Conservation (phyloP, 2,888 invertebrate species). For the Thysanoteuthis rhombus region DNA sequence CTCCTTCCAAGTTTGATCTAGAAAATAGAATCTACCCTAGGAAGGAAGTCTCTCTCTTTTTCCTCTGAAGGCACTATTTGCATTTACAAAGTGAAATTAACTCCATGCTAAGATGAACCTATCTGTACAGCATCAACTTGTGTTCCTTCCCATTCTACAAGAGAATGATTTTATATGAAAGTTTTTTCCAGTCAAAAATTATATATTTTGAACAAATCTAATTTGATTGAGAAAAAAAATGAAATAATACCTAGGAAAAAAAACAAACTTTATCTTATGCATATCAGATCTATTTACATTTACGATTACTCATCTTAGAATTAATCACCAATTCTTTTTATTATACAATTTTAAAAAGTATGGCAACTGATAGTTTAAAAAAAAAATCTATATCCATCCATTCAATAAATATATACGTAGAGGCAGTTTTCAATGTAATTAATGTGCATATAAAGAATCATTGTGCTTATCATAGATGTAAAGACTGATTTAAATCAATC, state of each 20-base stretch:
- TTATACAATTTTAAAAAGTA: neutral
- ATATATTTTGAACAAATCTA: neutral
- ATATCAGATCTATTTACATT: too few species aligned
- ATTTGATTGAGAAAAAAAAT: neutral
- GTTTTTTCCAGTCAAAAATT: neutral
- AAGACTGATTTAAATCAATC: neutral
- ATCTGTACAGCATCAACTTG: neutral
- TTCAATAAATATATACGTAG: neutral
- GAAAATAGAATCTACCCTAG: neutral
- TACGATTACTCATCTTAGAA: neutral
- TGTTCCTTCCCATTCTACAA: neutral
- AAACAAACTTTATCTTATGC: neutral
- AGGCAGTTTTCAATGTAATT: neutral
- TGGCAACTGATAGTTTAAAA: too few species aligned
- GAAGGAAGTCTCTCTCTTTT: neutral
- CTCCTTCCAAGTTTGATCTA: neutral
- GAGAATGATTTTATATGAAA: neutral
- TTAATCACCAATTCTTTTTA: neutral
- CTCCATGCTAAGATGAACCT: neutral
- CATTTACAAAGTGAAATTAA: neutral
- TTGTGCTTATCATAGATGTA: neutral
- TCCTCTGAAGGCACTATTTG: neutral
- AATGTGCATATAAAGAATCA: neutral
- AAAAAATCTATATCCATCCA: neutral
- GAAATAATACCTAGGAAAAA: neutral